A percentile compares a stretch with the other conserved stretches of the same genome.
These are phyloP conservation scores for Phalacrocorax brasilianus DNA, from an alignment of 2,113 vertebrate genomes.

Conservation along the genomic window DNA sequence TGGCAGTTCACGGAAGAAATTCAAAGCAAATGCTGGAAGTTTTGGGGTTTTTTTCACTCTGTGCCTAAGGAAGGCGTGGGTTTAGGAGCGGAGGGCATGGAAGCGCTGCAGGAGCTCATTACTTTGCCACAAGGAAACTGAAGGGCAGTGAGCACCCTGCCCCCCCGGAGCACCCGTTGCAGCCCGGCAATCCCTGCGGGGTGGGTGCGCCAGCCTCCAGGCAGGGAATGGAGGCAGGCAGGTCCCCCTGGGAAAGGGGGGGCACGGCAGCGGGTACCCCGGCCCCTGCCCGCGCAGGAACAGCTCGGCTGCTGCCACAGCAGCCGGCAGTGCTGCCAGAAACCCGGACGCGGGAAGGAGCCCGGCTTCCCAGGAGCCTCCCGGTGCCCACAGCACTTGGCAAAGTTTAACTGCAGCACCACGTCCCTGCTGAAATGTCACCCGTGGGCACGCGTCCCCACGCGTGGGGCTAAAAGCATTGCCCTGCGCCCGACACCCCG, in stretches of 20 bases:
- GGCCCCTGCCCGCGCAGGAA: fast-evolving
- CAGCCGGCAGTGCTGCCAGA: background rate
- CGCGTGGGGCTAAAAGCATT: fast-evolving
- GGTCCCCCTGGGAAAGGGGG: background rate
- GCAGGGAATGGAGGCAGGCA: background rate
- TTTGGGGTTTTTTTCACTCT: background rate
- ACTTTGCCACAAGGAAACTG: background rate
- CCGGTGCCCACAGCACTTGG: background rate
- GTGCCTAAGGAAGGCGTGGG: background rate
- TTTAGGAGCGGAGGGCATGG: background rate
- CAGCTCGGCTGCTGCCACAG: background rate
- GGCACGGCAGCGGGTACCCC: background rate
- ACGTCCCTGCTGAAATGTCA: background rate
- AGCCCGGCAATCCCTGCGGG: background rate
- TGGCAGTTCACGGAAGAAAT: background rate
- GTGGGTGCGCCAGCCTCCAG: background rate
- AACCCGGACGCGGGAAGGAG: fast-evolving
- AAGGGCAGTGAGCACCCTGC: background rate
- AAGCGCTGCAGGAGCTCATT: background rate
- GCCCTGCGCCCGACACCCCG: background rate
- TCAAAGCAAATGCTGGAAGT: background rate
- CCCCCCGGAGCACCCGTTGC: background rate
- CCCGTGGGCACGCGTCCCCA: fast-evolving
- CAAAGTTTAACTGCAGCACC: background rate
- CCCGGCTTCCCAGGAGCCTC: background rate